Base-by-base conservation (phyloP, 2,888 invertebrate species). In the Melikaiella ostensackeni region DNA sequence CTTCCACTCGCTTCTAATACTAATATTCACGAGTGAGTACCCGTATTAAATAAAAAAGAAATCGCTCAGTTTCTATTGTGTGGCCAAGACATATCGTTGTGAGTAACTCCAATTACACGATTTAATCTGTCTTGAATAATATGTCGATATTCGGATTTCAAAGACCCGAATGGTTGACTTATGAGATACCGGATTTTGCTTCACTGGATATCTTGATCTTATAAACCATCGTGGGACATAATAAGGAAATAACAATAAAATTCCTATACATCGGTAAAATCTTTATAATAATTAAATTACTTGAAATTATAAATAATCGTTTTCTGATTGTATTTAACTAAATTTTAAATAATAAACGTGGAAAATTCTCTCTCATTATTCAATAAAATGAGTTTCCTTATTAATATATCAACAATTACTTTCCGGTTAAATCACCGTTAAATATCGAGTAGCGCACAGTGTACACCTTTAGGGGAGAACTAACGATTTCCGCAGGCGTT, bases 1-100 rank as follows among this genome's bases (percentile, higher is more conserved):
- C 75, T 80, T 64, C 74, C 57, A 61, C 63, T 35, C 24, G 38
- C 73, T 38, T 59, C 42, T 35, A 50, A 46, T 63, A 61, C 61
- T 46, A 76, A 74, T n/a, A 50, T 76, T 42, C n/a, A 59, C 50
- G 61, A 73, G 50, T 62, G 59, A 75, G 59, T 57, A 57, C 5
- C 24, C 57, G 13, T 13, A 57, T 24, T 57, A 24, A 57, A 57
- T 57, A 57, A 57, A 57, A 57, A 57, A 57, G 11, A 21, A 24
- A 13, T 57, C 57, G 24, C 57, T 57, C 13, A 24, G 24, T 24
- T 13, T 57, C 57, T 57, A 57, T 57, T 57, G 57, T 57, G 24
- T 57, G 24, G 13, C 13, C 13, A 1, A 24, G 57, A 24, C 57
- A 57, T 57, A 24, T 57, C 57, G 57, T 21, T 57, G 9, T 5